phyloP scores from a whole-genome alignment of 2,113 vertebrate species.

The Scomber japonicus region DNA sequence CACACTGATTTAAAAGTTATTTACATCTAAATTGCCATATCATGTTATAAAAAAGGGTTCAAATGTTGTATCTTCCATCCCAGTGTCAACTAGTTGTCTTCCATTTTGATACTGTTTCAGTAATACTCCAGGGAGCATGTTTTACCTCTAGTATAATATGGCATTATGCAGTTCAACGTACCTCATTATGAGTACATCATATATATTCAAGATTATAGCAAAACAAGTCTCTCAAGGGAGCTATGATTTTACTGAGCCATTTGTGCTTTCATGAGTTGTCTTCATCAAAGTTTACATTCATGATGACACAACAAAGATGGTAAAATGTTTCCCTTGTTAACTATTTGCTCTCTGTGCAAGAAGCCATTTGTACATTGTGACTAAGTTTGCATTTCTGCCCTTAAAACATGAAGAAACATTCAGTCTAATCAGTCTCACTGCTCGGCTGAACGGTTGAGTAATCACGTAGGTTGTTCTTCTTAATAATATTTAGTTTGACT shows the following conservation, averaged over 20 bases:
- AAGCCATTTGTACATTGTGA: slow-evolving; percentile 16
- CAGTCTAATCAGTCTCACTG: slow-evolving; percentile 39
- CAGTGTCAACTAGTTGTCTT: background rate
- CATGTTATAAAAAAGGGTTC: background rate
- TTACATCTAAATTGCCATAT: slow-evolving; percentile 16
- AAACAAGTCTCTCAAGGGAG: slow-evolving; percentile 20
- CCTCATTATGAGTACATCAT: slow-evolving; percentile 28
- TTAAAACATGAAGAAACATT: slow-evolving; percentile 43
- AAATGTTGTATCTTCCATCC: slow-evolving; percentile 13
- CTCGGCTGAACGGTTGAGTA: slow-evolving; percentile 38
- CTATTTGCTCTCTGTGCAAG: background rate
- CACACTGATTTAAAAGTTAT: slow-evolving; percentile 11
- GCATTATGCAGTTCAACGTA: slow-evolving; percentile 14
- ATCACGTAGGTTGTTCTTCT: slow-evolving; percentile 42
- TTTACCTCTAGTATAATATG: slow-evolving; percentile 17
- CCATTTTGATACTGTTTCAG: slow-evolving; percentile 18
- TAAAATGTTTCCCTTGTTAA: slow-evolving; percentile 13
- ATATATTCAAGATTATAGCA: slow-evolving; percentile 11
- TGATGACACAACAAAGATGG: slow-evolving; percentile 15
- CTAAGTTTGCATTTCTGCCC: slow-evolving; percentile 24
- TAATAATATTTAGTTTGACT: slow-evolving; percentile 40
- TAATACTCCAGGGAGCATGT: slow-evolving; percentile 17
- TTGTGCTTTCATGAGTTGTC: slow-evolving; percentile 12
- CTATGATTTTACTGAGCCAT: slow-evolving; percentile 8
- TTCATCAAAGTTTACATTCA: slow-evolving; percentile 23